Base-by-base conservation (phyloP, 2,888 invertebrate genomes). In the Tachina lurida region DNA sequence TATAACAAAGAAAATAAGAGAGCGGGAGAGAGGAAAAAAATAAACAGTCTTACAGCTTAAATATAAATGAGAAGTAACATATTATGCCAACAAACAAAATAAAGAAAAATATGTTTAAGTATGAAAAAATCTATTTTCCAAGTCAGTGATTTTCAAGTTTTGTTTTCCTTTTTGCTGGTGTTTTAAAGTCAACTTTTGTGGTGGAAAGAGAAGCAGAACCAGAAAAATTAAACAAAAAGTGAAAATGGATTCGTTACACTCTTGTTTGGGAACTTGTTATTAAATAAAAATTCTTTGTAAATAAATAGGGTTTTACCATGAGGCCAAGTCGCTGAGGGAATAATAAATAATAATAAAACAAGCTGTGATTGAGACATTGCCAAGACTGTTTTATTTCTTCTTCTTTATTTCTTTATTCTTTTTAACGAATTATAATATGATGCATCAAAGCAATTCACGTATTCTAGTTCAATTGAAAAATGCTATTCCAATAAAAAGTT, bases 231-330 rank as follows among this genome's bases (percentile, higher is more conserved):
- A 19, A 39, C 31, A 31, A 43, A 39, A 81, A 77, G 75, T 71
- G 65, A 83, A 82, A 84, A 76, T 82, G 75, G 67, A 86, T 86
- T 86, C 85, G 85, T 82, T 82, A 79, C 79, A 82, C 62, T 86
- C 49, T 85, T 71, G 70, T 75, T 31, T 78, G 73, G 52, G 62
- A 78, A 79, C 60, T 84, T 62, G 62, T 75, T 74, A 74, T 80
- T 67, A 45, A 19, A 67, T 13, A 22, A n/a, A 22, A 54, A 49
- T 17, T 47, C 12, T 60, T 47, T 45, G 31, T 31, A 5, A 5
- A 5, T 31, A 31, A 31, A 31, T 31, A 31, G 31, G 31, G 31
- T 31, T 31, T 31, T 31, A 31, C 31, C 31, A 7, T 31, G 1
- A 31, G 31, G 31, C 31, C 5, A 31, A 31, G 31, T 31, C 7